Base-by-base conservation (phyloP, 64 coral and sea anemone species). In the Anthopleura sola region DNA sequence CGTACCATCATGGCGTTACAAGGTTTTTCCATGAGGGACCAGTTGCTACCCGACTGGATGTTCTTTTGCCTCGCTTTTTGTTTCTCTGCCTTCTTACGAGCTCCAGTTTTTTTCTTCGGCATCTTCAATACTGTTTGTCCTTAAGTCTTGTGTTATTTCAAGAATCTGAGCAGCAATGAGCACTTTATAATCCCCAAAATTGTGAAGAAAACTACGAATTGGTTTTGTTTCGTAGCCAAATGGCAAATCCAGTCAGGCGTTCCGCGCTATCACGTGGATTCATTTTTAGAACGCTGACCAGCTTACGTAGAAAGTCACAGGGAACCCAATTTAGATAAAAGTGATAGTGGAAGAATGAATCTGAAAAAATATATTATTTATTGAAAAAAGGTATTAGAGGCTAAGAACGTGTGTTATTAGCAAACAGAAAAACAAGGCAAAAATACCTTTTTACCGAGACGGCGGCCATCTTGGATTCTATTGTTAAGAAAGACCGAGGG, bases 81-180 rank as follows among this genome's bases (percentile, higher is more conserved):
- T 64, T 95, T 99, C 66, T 99, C 97, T 2, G 97, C 92, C 44
- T 99, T 99, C 44, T 99, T 99, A 51, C 97, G 86, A 14, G 97
- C 97, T 57, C 97, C 97, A 14, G 97, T 95, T 86, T 99, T 99
- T 80, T 99, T 99, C 84, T 99, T 99, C 1, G 97, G 97, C 97
- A 99, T 99, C 56, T 87, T 54, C 85, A 12, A 37, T 75, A 49
- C 66, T 34, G 26, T 32, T 15, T 16, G 8, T 71, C 29, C 66
- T 32, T 32, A 71, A 8, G 13, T 32, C 29, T 32, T 71, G 0
- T 32, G 29, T n/a, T 71, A 34, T 71, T 71, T 14, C 1, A 34
- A 71, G 3, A 34, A 71, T 32, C n/a, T 16, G 28, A 71, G 14
- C 34, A 12, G 3, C 14, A 32, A 71, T 15, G 15, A 34, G 28